A percentile compares a stretch with the other conserved stretches of the same genome.
Conservation (phyloP, 2,888 invertebrate species). For the Anorthoa munda region DNA sequence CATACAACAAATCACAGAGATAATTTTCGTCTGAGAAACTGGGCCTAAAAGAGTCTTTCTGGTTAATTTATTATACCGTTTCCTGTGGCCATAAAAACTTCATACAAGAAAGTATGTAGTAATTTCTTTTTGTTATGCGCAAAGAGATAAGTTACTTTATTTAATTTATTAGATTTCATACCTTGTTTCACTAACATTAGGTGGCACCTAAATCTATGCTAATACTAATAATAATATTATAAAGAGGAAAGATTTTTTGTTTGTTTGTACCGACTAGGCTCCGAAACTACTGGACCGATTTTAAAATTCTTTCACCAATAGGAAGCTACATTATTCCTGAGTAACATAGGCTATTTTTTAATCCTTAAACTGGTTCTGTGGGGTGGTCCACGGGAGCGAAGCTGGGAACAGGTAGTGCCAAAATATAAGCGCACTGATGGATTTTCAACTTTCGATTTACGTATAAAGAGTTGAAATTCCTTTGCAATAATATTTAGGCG, state of each 20-base stretch:
- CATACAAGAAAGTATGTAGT: conserved; percentile 21
- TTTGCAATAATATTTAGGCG: too few relatives aligned
- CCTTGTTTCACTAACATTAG: background rate
- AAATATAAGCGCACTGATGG: background rate
- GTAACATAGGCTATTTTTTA: too few relatives aligned
- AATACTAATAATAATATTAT: too few relatives aligned
- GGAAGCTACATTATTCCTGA: too few relatives aligned
- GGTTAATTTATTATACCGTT: too few relatives aligned
- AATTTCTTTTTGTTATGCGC: conserved; percentile 60
- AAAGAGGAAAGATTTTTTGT: too few relatives aligned
- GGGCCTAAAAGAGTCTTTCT: background rate
- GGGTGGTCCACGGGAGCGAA: too few relatives aligned
- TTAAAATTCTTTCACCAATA: too few relatives aligned
- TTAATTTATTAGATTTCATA: background rate
- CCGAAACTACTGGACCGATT: too few relatives aligned
- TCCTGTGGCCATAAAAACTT: background rate
- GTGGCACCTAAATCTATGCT: background rate
- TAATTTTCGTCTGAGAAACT: background rate
- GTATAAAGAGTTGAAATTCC: background rate
- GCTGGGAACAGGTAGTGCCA: too few relatives aligned
- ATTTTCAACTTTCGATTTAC: background rate
- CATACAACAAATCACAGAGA: background rate
- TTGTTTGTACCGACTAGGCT: too few relatives aligned
- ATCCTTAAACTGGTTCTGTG: too few relatives aligned
- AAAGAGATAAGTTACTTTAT: conserved; percentile 58